Base-by-base conservation (phyloP, 2,888 invertebrate species). In the Calliscelio sp. region DNA sequence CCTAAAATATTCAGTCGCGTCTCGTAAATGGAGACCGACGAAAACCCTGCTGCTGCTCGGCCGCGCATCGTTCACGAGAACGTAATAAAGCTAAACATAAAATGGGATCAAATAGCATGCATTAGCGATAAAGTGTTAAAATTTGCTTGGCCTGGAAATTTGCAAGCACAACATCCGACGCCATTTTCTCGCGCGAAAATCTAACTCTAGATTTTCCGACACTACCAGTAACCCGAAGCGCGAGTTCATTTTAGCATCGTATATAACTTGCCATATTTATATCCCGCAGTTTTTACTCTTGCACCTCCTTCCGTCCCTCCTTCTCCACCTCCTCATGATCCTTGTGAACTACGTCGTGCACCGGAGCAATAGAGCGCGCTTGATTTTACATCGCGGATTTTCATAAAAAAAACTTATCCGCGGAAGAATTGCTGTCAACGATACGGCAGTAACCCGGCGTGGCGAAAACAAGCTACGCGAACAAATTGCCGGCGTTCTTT, bases 121-220 rank as follows among this genome's bases (percentile, higher is more conserved):
- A 51, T 78, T 66, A 28, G 28, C 25, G 25, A 78, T 78, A 70
- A 78, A 78, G 61, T 61, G 78, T 70, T 35, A 68, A 70, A 70
- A 35, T 51, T 38, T 44, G 51, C 38, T 41, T 18, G 61, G 35
- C 22, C 63, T 61, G 51, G 41, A 74, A 74, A 63, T 63, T 63
- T 28, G 38, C 41, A 61, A 61, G n/a, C n/a, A n/a, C n/a, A n/a
- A n/a, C n/a, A n/a, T n/a, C n/a, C n/a, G n/a, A 22, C 22, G 44
- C 16, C 49, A 20, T 51, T 22, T 32, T 32, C 2, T 32, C 22
- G 18, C 24, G 70, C 7, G 28, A 28, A 73, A 73, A 46, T 46
- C 41, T 11, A 28, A 35, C 32, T n/a, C 8, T 14, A 49, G 22
- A 59, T 73, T 73, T 57, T 22, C 53, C 28, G 28, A 25, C 25